Evolutionary conservation across 2,113 vertebrate species (phyloP).

Genomic region (Mustela nigripes): DNA sequence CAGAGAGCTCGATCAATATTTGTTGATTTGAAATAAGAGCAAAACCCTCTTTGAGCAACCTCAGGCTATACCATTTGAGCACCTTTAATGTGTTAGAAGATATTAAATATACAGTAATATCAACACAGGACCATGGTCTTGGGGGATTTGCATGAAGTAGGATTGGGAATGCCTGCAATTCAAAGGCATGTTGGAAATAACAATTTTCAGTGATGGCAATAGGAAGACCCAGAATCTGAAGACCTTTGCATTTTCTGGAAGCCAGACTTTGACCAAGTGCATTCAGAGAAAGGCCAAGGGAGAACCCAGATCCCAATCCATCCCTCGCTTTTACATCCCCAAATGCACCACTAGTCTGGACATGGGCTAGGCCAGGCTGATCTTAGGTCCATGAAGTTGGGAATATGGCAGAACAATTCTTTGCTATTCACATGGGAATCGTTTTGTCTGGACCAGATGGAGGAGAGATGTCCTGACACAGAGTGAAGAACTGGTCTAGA

Average conservation of each 20-base stretch:
- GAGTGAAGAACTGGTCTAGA: not conserved
- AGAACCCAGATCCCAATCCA: not conserved
- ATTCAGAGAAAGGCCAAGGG: not conserved
- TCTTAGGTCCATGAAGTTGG: not conserved
- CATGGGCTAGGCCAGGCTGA: not conserved
- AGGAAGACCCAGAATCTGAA: not conserved
- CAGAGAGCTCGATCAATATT: not conserved
- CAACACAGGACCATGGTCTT: not conserved
- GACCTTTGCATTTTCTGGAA: not conserved
- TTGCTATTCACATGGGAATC: not conserved
- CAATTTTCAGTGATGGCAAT: not conserved
- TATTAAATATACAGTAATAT: not conserved
- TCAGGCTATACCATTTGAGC: fast-evolving
- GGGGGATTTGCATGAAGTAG: not conserved
- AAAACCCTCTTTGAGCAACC: not conserved
- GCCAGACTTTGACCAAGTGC: not conserved
- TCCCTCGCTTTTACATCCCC: not conserved
- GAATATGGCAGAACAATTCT: not conserved
- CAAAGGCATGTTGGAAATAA: not conserved
- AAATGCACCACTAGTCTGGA: not conserved
- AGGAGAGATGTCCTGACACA: not conserved
- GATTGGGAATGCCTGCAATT: not conserved
- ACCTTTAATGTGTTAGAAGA: not conserved
- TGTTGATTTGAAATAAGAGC: constrained; percentile 11
- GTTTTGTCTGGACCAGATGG: not conserved